Base-by-base conservation (phyloP, 2,888 invertebrate species). In the Drosophila anomalata region DNA sequence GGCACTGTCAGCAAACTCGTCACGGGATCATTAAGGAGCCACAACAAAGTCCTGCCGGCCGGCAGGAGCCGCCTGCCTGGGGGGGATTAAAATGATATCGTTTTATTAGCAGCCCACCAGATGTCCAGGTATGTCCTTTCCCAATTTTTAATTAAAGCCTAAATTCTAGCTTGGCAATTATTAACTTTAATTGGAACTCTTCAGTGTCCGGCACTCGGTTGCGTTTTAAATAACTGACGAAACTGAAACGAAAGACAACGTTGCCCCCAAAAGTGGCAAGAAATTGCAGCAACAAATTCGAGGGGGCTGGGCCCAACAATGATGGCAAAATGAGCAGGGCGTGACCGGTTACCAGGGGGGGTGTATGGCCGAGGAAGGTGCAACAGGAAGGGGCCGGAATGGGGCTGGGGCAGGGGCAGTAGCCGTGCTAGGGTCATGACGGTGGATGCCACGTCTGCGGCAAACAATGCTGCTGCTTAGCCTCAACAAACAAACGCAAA, bases 291-390 rank as follows among this genome's bases (percentile, higher is more conserved):
- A 29, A 29, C 31, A 50, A 31, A 29, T 31, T 11, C 31, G 42
- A 31, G 50, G 29, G 26, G 26, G 24, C 33, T 44, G 56, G 66
- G 66, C 60, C 51, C 61, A 42, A 62, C 70, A 73, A 76, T 80
- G 84, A 78, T 73, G 81, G 84, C 68, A 71, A 79, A 79, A 79
- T 79, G 76, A 79, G 81, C 71, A 76, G 73, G 74, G 80, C 73
- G 76, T 56, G 63, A 46, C 60, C 33, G 46, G 46, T 66, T 42
- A 17, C 20, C 41, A 9, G 41, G 20, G 36, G 36, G 6, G 36
- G 36, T 8, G 4, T 29, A 7, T 29, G 26, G 26, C 8, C 2
- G 8, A 41, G 39, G 39, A n/a, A 41, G 17, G 12, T 52, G 48
- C 11, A 48, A 14, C 17, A 60, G 44, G 33, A 66, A 54, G 9